phyloP scores from a whole-genome alignment of 2,888 invertebrate genomes.

The Aphodius granarius region DNA sequence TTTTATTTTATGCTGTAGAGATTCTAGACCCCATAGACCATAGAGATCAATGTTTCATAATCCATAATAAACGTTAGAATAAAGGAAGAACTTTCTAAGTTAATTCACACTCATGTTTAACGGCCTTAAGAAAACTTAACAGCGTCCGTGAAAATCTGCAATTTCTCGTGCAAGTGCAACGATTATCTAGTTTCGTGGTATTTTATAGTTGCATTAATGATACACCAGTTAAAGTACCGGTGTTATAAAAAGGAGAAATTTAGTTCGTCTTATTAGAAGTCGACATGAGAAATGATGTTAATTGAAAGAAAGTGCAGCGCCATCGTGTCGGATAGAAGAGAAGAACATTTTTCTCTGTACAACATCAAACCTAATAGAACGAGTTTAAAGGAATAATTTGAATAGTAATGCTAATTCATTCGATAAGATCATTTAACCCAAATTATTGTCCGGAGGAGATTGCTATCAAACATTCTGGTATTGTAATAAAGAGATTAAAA shows the following conservation, averaged over 20 bases:
- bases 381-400: background rate
- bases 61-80: background rate
- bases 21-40: no score
- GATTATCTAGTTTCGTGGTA: background rate
- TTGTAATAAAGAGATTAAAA: background rate
- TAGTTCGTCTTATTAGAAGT: background rate
- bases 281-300: background rate
- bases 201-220: background rate
- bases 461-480: background rate
- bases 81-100: background rate
- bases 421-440: background rate
- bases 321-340: background rate
- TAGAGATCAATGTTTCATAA: no score
- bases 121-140: background rate
- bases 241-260: background rate
- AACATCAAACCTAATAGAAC: background rate
- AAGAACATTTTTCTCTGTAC: background rate
- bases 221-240: background rate
- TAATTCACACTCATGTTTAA: background rate
- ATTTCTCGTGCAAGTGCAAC: background rate
- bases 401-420: background rate
- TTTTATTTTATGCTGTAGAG: no score
- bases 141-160: background rate
- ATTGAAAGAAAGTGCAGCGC: background rate
- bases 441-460: background rate